phyloP scores from a whole-genome alignment of 2,797 vertebrate genomes.

The Mus caroli region DNA sequence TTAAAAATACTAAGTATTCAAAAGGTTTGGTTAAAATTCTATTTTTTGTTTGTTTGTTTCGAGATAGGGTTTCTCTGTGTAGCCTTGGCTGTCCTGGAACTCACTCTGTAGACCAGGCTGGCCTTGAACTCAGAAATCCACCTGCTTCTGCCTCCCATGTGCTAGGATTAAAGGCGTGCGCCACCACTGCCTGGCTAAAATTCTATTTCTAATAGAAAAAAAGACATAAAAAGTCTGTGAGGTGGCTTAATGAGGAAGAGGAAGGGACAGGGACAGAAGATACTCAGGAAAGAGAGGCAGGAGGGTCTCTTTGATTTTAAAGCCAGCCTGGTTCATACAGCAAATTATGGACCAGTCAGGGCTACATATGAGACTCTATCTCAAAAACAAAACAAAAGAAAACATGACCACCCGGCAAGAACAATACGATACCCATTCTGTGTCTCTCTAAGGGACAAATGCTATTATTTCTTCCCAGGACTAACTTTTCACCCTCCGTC shows the following conservation, averaged over 20 bases:
- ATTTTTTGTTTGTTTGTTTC: not conserved
- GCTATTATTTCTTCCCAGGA: not conserved
- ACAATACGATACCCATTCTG: not conserved
- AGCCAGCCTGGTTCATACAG: not conserved
- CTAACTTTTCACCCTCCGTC: not conserved
- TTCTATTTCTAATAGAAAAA: not conserved
- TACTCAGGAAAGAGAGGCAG: not conserved
- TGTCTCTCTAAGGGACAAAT: not conserved
- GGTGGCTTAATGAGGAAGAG: not conserved
- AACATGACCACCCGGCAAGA: not conserved
- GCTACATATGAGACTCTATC: not conserved
- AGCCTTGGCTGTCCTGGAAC: no score
- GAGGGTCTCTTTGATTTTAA: not conserved
- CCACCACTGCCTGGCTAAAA: not conserved
- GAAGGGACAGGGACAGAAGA: not conserved
- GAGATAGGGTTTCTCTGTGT: no score
- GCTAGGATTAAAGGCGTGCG: no score
- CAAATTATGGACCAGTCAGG: not conserved
- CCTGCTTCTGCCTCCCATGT: no score
- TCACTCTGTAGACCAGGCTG: no score
- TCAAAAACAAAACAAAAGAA: not conserved
- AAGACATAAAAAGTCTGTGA: not conserved
- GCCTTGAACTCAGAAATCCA: no score
- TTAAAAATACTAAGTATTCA: not conserved
- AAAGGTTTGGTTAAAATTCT: not conserved